Percentiles rank a stretch among this genome's conserved stretches.
phyloP scores from a whole-genome alignment of 2,113 vertebrate genomes.

The human (Homo sapiens) region GRCh38 chr6:167947501-167948000 shows the following conservation, averaged over 20 bases:
- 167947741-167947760: accelerated
- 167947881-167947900: slow-evolving; percentile 89
- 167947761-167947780: accelerated
- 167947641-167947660: neutral
- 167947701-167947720: accelerated
- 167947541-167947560: neutral
- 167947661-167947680: accelerated
- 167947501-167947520: neutral
- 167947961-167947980: slow-evolving; percentile 37
- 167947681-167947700: accelerated
- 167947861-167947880: slow-evolving; percentile 94
- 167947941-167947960: slow-evolving; percentile 88
- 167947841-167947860: slow-evolving; percentile 90
- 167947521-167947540: too few species aligned
- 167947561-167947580: neutral
- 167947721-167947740: too few species aligned
- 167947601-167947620: neutral
- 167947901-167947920: slow-evolving; percentile 97
- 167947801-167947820: neutral
- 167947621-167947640: neutral
- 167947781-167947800: neutral
- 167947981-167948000: neutral
- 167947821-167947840: slow-evolving; percentile 39
- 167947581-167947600: neutral
- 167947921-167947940: slow-evolving; percentile 98